Conservation (phyloP, 2,888 invertebrate genomes). For the Melieria crassipennis region DNA sequence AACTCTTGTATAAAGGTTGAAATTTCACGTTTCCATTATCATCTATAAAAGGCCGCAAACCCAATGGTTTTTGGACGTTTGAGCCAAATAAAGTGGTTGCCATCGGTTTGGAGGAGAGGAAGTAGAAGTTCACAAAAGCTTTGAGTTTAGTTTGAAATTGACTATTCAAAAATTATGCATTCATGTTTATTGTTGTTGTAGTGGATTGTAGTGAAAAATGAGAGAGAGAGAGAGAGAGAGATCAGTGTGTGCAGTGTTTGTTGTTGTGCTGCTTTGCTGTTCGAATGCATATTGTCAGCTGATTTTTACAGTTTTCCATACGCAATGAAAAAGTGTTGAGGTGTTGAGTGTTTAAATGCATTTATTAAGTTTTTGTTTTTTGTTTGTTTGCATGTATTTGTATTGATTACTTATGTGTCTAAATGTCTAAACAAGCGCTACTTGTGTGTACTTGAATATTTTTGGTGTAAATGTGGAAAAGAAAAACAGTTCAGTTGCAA, state of each 20-base stretch:
- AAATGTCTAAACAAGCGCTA: constrained; percentile 30
- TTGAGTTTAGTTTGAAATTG: background rate
- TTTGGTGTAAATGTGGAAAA: no score
- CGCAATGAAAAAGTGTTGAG: no score
- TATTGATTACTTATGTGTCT: background rate
- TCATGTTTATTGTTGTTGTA: constrained; percentile 2
- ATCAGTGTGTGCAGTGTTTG: no score
- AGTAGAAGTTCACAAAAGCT: background rate
- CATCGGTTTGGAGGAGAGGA: no score
- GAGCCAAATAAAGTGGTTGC: no score
- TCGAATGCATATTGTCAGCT: no score
- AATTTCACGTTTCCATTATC: constrained; percentile 72
- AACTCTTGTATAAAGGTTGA: constrained; percentile 80
- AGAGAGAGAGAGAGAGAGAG: no score
- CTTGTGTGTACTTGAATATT: background rate
- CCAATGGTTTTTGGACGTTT: background rate
- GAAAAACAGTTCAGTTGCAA: no score
- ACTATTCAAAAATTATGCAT: background rate
- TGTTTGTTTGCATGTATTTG: constrained; percentile 3
- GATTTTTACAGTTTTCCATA: no score
- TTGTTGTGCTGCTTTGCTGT: no score
- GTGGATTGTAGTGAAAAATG: constrained; percentile 1
- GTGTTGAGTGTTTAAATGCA: background rate
- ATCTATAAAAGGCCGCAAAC: constrained; percentile 67
- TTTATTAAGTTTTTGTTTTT: background rate